A percentile compares a stretch with the other conserved stretches of the same genome.
phyloP scores from a whole-genome alignment of 2,797 vertebrate genomes.

The Sebastes reedi region DNA sequence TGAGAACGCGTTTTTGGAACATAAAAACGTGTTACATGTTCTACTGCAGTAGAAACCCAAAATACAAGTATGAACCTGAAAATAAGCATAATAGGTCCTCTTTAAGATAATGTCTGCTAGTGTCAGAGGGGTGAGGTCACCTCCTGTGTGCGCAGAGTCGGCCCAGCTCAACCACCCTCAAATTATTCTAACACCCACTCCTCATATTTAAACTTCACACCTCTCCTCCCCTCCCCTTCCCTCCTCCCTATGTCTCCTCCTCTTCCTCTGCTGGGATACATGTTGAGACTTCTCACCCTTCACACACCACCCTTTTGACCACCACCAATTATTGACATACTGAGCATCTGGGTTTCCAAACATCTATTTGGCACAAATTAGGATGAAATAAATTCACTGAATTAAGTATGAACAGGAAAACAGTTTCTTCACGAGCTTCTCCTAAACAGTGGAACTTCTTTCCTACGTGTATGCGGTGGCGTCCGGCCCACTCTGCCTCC shows the following conservation, averaged over 20 bases:
- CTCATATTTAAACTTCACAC: slow-evolving; percentile 70
- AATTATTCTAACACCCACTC: slow-evolving; percentile 48
- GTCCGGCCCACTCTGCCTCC: not conserved
- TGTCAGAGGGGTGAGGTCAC: slow-evolving; percentile 25
- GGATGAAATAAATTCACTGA: not conserved
- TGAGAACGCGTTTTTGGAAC: rapidly evolving
- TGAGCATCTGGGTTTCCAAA: slow-evolving; percentile 34
- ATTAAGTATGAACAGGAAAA: not conserved
- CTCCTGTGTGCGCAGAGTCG: not conserved
- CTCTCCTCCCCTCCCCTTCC: slow-evolving; percentile 11
- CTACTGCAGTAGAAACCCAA: too few relatives aligned
- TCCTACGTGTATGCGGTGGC: not conserved
- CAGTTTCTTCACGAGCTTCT: not conserved
- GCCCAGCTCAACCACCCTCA: slow-evolving; percentile 9
- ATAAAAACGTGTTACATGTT: rapidly evolving
- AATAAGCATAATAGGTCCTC: too few relatives aligned
- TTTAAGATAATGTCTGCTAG: too few relatives aligned
- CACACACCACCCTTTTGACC: not conserved
- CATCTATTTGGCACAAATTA: not conserved
- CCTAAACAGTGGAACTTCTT: not conserved
- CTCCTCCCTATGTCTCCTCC: slow-evolving; percentile 22
- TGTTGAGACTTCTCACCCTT: slow-evolving; percentile 44
- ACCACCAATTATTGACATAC: slow-evolving; percentile 33
- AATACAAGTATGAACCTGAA: too few relatives aligned
- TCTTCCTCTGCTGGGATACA: slow-evolving; percentile 27